Evolutionary conservation across 1,140 invertebrate genomes (phyloP).

Genomic region (Microplitis demolitor): DNA sequence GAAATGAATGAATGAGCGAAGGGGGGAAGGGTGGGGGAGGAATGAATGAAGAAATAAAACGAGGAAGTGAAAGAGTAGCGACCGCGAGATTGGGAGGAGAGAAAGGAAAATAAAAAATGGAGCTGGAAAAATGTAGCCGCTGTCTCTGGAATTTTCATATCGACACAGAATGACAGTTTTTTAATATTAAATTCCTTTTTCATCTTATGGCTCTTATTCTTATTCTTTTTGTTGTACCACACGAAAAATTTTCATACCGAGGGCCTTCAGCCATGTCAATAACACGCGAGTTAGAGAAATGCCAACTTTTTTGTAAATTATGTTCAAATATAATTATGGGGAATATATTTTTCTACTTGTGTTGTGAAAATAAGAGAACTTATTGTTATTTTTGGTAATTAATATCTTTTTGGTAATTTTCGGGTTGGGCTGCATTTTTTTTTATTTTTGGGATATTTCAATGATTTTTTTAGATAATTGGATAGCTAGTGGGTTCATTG

Average conservation of each 20-base stretch:
- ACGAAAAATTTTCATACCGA: slow-evolving; percentile 14
- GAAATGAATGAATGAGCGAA: neutral
- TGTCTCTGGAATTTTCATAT: slow-evolving; percentile 62
- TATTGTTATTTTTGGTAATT: too few species aligned
- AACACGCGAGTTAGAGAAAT: too few species aligned
- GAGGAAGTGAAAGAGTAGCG: too few species aligned
- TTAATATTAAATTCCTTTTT: slow-evolving; percentile 61
- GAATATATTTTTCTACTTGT: too few species aligned
- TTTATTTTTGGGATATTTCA: too few species aligned
- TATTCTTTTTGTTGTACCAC: neutral
- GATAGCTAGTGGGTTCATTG: too few species aligned
- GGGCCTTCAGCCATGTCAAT: neutral
- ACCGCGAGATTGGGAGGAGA: neutral
- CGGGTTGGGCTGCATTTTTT: too few species aligned
- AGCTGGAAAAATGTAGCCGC: slow-evolving; percentile 38
- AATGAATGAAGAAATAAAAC: neutral
- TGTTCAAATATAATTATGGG: too few species aligned
- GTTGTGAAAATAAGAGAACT: too few species aligned
- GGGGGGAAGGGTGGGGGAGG: neutral
- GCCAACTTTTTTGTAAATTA: too few species aligned
- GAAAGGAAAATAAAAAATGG: slow-evolving; percentile 1
- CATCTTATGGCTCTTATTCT: slow-evolving; percentile 27
- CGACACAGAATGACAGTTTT: slow-evolving; percentile 59
- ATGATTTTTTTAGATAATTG: too few species aligned
- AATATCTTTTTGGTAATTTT: too few species aligned